Conservation (phyloP, 2,888 invertebrate species). For the Mylabris sibirica region DNA sequence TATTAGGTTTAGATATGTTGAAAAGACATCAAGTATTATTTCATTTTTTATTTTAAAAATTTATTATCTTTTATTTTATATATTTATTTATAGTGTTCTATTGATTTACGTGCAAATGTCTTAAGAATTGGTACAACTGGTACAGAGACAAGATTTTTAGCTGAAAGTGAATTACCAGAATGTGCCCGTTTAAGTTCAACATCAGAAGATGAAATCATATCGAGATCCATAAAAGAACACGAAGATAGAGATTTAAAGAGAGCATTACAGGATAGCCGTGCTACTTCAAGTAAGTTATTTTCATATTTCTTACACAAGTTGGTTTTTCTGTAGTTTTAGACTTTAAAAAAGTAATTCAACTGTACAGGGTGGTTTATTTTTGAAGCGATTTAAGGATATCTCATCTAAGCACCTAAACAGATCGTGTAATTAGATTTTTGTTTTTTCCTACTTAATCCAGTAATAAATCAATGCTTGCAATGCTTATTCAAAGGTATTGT, state of each 20-base stretch:
- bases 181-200: conserved; percentile 81
- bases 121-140: conserved; percentile 94
- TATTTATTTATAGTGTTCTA: conserved; percentile 88
- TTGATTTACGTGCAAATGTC: conserved; percentile 88
- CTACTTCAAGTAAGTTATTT: conserved; percentile 20
- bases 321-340: too few relatives aligned
- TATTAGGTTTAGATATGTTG: conserved; percentile 96
- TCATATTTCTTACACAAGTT: not conserved
- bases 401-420: too few relatives aligned
- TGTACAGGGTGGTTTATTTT: too few relatives aligned
- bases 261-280: conserved; percentile 75
- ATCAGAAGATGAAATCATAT: conserved; percentile 70
- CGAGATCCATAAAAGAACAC: conserved; percentile 63
- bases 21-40: conserved; percentile 86
- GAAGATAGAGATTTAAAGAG: conserved; percentile 76
- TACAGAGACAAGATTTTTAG: conserved; percentile 87
- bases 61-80: conserved; percentile 2
- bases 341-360: too few relatives aligned
- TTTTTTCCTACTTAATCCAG: too few relatives aligned
- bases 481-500: too few relatives aligned
- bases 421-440: too few relatives aligned
- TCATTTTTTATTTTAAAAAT: conserved; percentile 13
- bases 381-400: too few relatives aligned
- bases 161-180: conserved; percentile 77
- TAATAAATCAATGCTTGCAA: too few relatives aligned